Base-by-base conservation (phyloP, 2,888 invertebrate genomes). In the Campopleginae sp. region DNA sequence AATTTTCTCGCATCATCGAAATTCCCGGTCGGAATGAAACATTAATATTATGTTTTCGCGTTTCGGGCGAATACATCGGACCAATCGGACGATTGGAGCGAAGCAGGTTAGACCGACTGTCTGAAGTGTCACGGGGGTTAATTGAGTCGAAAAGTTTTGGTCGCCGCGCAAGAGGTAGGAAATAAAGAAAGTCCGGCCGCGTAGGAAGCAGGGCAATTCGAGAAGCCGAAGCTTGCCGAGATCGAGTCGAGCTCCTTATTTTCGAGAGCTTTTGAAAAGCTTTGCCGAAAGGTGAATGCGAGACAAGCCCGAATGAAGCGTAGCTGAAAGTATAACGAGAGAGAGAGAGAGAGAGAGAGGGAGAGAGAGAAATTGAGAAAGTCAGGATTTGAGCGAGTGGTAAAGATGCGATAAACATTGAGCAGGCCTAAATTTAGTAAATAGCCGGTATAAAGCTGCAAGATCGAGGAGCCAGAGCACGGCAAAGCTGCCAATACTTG, bases 371-470 rank as follows among this genome's bases (percentile, higher is more conserved):
- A 81, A 58, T 23, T 54, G 63, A 48, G 63, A 70, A 82, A 54
- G 63, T 65, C 38, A 42, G 38, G 68, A 63, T 80, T 27, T 23
- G 4, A 27, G 70, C 76, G 71, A 65, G 68, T 78, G 42, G 48
- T 44, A 76, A 71, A 75, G 58, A 72, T 19, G 65, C 54, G 58
- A 72, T 77, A 63, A 65, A 84, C 54, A 68, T 17, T 33, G 81
- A 84, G n/a, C n/a, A n/a, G 66, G 82, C 85, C 85, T 86, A 86
- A 87, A 86, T 87, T 87, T 87, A 86, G 84, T 87, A 76, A 84
- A 84, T 63, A 81, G 58, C 74, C 72, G 70, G 63, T 54, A 42
- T 68, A 70, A 72, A 70, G 76, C 78, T 86, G 76, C 80, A 75
- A 79, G 72, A 72, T 77, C 54, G 84, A 84, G 82, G 58, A 87